Base-by-base conservation (phyloP, 2,888 invertebrate genomes). In the Charanyca ferruginea region DNA sequence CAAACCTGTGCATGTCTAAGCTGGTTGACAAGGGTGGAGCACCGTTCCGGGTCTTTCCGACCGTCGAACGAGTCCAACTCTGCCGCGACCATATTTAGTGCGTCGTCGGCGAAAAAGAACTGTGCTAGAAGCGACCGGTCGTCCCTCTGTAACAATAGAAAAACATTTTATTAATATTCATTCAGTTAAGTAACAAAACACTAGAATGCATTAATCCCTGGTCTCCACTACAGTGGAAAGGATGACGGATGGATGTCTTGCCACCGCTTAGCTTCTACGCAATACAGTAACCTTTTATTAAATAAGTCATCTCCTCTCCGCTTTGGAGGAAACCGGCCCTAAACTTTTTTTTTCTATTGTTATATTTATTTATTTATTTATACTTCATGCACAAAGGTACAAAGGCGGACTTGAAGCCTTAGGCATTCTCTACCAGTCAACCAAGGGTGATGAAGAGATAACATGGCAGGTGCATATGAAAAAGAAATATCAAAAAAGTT, bases 11-110 rank as follows among this genome's bases (percentile, higher is more conserved):
- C 98, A 90, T 98, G 98, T 62, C 99, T 96, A 82, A 99, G 96
- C 90, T 99, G 98, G 91, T 98, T 99, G 84, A 99, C 99, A 85
- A 99, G 96, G 23, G 98, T 97, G 63, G 99, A 98, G 92, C 99
- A 99, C 90, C 99, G 94, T 90, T 99, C 99, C 0, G 99, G 99
- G 90, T 99, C 99, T 87, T 99, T 99, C 52, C 99, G 96, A n/a
- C 99, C 99, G 94, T 99, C 99, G 94, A 99, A 99, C 85, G 99
- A 99, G 95, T 99, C 99, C 94, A 99, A 93, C 94, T 99, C 99
- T 77, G 98, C 98, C 53, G 99, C 99, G 70, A 99, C 98, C 85
- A 98, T 97, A 91, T 99, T 99, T 83, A 99, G 96, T 38, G 99
- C 98, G 89, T 99, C 99, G 94, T 99, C 99, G 35, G 99, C 99